Base-by-base conservation (phyloP, 92 coral and sea anemone genomes). In the Porites rus region DNA sequence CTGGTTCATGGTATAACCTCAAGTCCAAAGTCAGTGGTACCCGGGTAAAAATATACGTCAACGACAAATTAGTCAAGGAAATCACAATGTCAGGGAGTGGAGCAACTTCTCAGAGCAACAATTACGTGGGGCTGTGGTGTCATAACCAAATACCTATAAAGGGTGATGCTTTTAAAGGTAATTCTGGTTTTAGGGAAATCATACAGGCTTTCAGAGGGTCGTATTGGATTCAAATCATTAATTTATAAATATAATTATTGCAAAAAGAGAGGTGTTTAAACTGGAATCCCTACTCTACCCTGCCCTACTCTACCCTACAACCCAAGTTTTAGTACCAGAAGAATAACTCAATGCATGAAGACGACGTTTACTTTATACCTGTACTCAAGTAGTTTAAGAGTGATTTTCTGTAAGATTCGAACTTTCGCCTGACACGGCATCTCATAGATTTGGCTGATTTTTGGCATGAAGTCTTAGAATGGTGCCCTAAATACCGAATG, bases 41-140 rank as follows among this genome's bases (percentile, higher is more conserved):
- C 12, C 50, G 38, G 38, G 38, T 28, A 28, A 28, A 28, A 28
- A 28, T 28, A 28, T 28, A 28, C 38, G 38, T 28, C 7, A 74
- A 89, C 76, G 75, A 74, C n/a, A 77, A 78, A 60, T 59, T 91
- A 24, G 89, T 75, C 52, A 51, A 74, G 20, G 84, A 83, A 80
- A 78, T 91, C 69, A 91, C 89, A 20, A 91, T 91, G 80, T 65
- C 63, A 54, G 94, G 94, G 10, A 74, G 54, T 69, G 94, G 85
- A 67, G 84, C 94, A 10, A 74, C 71, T 16, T 69, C 89, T 53
- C 72, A 78, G 25, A 88, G 75, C 52, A 76, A 91, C 24, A 91
- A 91, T 59, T 91, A 87, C 65, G 91, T 91, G 38, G 94, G 94
- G 12, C 46, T 91, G 51, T 91, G 94, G 94, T 88, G 92, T 13